Base-by-base conservation (phyloP, 2,888 invertebrate genomes). In the Papilio demoleus region DNA sequence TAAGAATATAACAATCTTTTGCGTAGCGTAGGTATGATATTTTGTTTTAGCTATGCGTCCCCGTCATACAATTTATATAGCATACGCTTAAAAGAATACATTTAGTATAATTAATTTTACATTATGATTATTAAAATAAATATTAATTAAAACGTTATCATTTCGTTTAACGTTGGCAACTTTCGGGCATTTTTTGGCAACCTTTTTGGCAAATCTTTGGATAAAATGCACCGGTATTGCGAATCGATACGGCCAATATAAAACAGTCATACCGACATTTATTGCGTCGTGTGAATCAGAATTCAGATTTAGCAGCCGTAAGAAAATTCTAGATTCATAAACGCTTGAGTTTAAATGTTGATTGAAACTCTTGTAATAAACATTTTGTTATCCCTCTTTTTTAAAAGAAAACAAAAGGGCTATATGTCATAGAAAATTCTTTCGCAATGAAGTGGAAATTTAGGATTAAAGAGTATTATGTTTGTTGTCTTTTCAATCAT, bases 211-310 rank as follows among this genome's bases (percentile, higher is more conserved):
- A 47, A 38, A 42, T 31, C 42, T n/a, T n/a, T 34, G 6, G 34
- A 17, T 8, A 50, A 63, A 47, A 36, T 36, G 63, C 45, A 60
- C n/a, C 24, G 6, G 24, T 61, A 70, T 65, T 69, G n/a, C n/a
- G n/a, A n/a, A 72, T 50, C 47, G 47, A 63, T 50, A 47, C 34
- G 19, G 71, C 72, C 74, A 71, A 74, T 72, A 73, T 78, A 77
- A 78, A 81, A 79, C 74, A 72, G 72, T 73, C 74, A 70, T 47
- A 65, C 73, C 72, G 71, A 68, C 72, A 71, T 76, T 78, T 82
- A 79, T 82, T 81, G 79, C 77, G 77, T 75, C 74, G 74, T 77
- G 75, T 88, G 88, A 88, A 78, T 88, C 86, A 87, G 79, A 77
- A 76, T 77, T 77, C 81, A 68, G 73, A 85, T 83, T 83, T 85